Base-by-base conservation (phyloP, 1,140 invertebrate species). In the Papilio polyxenes region DNA sequence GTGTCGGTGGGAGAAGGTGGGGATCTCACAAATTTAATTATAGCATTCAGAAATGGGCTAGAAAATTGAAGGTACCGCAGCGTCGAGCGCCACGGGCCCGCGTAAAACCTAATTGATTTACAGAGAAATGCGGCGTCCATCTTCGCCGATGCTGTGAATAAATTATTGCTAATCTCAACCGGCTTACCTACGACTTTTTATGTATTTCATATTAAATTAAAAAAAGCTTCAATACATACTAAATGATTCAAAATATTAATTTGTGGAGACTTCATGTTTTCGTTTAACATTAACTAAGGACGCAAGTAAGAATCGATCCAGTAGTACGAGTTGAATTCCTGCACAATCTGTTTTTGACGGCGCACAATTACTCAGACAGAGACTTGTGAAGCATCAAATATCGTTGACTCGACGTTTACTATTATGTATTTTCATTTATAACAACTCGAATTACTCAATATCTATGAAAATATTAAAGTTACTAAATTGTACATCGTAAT, bases 11-110 rank as follows among this genome's bases (percentile, higher is more conserved):
- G 85, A 53, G 85, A 72, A 10, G 65, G 65, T 72, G 65, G 65
- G 65, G 87, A 88, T 88, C 84, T 89, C 86, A 87, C 86, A 89
- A 93, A 92, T 92, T 92, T 91, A 93, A 93, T 93, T 93, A 91
- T 91, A 85, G 87, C 86, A 90, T 93, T 91, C 88, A 89, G 92
- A 92, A 92, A 93, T 93, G 92, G 92, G 82, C 91, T 93, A 90
- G 91, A 92, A 93, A 93, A 93, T 93, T 92, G 90, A 91, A 92
- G 88, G 89, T 87, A 88, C 82, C 62, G 78, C 48, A 81, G 83
- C 85, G 84, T 82, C 85, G 85, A 83, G 75, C 81, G 59, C 82
- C 86, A 85, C 83, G 85, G 85, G 84, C 81, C 81, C 86, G 87
- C 86, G 85, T 88, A 91, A 91, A 89, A 90, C 87, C 89, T 90